Conservation (phyloP, 1,140 invertebrate species). For the Calliphora vicina region DNA sequence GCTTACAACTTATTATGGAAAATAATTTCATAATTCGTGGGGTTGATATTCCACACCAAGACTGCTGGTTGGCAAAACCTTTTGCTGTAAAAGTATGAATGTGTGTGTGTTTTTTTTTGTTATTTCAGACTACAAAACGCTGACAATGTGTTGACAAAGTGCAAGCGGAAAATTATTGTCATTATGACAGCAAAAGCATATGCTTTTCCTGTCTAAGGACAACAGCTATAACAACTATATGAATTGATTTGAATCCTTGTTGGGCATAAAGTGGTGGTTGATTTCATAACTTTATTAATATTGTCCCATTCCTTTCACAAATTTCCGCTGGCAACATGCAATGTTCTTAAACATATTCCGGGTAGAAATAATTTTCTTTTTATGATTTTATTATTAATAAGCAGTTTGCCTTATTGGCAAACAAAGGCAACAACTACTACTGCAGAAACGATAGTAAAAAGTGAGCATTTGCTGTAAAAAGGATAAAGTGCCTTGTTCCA, state of each 20-base stretch:
- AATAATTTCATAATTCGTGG: slow-evolving; percentile 37
- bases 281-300: slow-evolving; percentile 32
- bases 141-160: slow-evolving; percentile 53
- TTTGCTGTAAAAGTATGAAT: neutral
- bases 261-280: neutral
- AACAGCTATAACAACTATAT: neutral
- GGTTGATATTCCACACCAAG: slow-evolving; percentile 21
- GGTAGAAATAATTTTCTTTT: slow-evolving; percentile 14
- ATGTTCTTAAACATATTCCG: too few species aligned
- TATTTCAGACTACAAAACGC: neutral
- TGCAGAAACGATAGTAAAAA: neutral
- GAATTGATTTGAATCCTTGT: neutral
- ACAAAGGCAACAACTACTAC: neutral
- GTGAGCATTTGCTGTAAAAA: neutral
- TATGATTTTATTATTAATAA: slow-evolving; percentile 34
- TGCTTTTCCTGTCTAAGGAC: neutral
- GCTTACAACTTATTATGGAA: slow-evolving; percentile 16
- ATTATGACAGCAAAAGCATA: slow-evolving; percentile 26
- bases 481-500: neutral
- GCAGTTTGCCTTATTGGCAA: slow-evolving; percentile 24
- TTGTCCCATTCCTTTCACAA: neutral
- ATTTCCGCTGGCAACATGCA: too few species aligned
- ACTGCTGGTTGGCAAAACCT: neutral
- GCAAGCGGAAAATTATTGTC: slow-evolving; percentile 31
- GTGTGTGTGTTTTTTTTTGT: neutral